Evolutionary conservation across 1,140 invertebrate genomes (phyloP), one percentile per base, ranked within the genome.

Genomic region (Orchesella cincta): DNA sequence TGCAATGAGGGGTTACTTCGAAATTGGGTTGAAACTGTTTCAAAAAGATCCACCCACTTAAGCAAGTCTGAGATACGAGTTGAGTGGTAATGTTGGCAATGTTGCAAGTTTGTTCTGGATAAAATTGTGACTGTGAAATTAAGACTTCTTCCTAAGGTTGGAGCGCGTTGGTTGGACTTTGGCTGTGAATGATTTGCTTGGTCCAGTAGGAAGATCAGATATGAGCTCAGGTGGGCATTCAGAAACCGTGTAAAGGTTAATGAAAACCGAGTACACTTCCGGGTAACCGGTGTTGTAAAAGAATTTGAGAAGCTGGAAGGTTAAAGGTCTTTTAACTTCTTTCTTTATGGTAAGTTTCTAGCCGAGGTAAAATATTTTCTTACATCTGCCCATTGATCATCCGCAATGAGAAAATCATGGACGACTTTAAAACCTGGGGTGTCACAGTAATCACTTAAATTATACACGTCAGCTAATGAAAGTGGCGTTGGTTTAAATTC

Each of bases 271-370:
- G 35, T 76, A 76, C 1, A 76, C 71, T 29, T 70, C 35, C 1
- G 33, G 3, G 14, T 28, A 52, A 31, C 62, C 62, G 23, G 20
- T 1, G 2, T 70, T 51, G n/a, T 34, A 14, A 12, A 64, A 14
- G 33, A 34, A 76, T 2, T 67, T 1, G 1, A 76, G 33, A 34
- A 70, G 14, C 75, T 76, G 36, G 16, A 76, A 46, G 51, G 28
- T 70, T 39, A 46, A 46, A 46, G n/a, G n/a, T n/a, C n/a, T n/a
- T n/a, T n/a, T n/a, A n/a, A n/a, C n/a, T n/a, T n/a, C n/a, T n/a
- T n/a, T n/a, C n/a, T n/a, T n/a, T n/a, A n/a, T n/a, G n/a, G n/a
- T n/a, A n/a, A n/a, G n/a, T n/a, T n/a, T n/a, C n/a, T n/a, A n/a
- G n/a, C n/a, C n/a, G n/a, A n/a, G n/a, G n/a, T n/a, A n/a, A n/a